Conservation (phyloP, 2,113 vertebrate species). For the Trochalopteron elliotii region DNA sequence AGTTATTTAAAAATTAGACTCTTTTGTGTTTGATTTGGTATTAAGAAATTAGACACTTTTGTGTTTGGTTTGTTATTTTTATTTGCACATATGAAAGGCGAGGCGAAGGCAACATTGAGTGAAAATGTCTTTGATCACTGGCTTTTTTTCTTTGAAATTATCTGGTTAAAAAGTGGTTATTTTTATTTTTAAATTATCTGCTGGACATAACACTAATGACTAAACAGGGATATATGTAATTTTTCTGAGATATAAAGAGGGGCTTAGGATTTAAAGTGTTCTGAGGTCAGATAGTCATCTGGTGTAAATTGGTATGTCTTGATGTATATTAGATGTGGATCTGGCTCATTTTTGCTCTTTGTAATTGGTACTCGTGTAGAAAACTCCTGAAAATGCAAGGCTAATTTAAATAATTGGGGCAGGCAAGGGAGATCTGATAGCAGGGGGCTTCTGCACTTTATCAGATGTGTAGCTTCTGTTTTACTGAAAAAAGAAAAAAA, state of each 20-base stretch:
- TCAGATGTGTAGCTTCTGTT: background rate
- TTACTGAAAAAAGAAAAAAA: background rate
- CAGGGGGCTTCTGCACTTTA: background rate
- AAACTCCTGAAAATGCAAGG: background rate
- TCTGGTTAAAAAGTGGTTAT: background rate
- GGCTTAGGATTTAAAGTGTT: background rate
- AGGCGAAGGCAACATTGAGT: accelerated
- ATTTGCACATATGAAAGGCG: background rate
- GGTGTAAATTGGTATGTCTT: background rate
- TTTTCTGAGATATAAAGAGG: background rate
- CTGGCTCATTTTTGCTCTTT: background rate
- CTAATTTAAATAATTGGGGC: background rate
- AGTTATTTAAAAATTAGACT: background rate
- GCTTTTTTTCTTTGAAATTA: background rate
- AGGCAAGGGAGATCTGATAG: background rate
- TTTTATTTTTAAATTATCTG: background rate
- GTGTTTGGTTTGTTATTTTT: background rate
- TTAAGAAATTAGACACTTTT: background rate
- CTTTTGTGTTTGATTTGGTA: background rate
- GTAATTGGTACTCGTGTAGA: background rate
- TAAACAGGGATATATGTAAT: background rate
- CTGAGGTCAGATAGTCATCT: background rate
- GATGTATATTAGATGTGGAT: background rate
- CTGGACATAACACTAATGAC: background rate
- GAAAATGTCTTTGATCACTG: background rate